Base-by-base conservation (phyloP, 2,113 vertebrate species). In the Tenrec ecaudatus region DNA sequence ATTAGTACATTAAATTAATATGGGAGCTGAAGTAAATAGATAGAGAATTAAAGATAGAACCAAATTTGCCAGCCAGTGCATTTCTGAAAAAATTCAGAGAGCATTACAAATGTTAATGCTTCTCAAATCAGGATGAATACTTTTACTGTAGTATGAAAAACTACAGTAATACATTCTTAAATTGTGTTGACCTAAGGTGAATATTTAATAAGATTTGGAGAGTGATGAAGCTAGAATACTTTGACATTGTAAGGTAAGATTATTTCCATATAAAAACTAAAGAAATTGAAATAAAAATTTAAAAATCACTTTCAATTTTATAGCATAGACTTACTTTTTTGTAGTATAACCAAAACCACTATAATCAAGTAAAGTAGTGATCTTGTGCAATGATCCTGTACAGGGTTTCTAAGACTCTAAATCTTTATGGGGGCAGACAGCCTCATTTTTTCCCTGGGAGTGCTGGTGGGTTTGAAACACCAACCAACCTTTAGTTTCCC, bases 191-290 rank as follows among this genome's bases (percentile, higher is more conserved):
- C 88, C 62, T 53, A 89, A 40, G 12, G 10, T 92, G 80, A 86
- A 33, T 84, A 80, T 95, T 93, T 92, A 86, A 77, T 83, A 87
- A 92, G 36, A 29, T 43, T 79, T 90, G 89, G 43, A 86, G 62
- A 92, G 85, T 93, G 76, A 7, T 75, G 40, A 78, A 60, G 12
- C 47, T 89, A 7, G 80, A 29, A 66, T 91, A 47, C 82, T 36
- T 73, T 92, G 66, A n/a, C 64, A 84, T 96, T 89, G 33, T 68
- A 81, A 94, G 36, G 77, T 20, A 60, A 86, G n/a, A 81, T 73
- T 89, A 38, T 92, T 91, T 92, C 88, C 64, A 93, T 86, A 36
- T 86, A 88, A 82, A 95, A 7, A 93, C 77, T 27, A 85, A 77
- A 71, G 25, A 93, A 38, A 57, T 87, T 82, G 92, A 92, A 76